A percentile compares a stretch with the other conserved stretches of the same genome.
Conservation (phyloP, 2,797 vertebrate genomes). For the Kryptolebias ocellatus region DNA sequence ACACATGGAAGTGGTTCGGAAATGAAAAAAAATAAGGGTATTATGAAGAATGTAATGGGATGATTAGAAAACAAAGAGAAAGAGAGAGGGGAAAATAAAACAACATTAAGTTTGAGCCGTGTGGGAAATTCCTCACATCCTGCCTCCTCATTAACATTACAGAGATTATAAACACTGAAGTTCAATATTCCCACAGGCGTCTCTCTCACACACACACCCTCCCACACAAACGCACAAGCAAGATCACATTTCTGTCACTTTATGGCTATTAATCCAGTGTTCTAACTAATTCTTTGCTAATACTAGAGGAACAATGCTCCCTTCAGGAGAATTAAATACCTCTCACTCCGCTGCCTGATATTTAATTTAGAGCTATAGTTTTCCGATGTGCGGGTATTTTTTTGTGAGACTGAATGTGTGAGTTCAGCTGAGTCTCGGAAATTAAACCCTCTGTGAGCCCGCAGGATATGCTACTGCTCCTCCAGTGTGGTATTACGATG, state of each 20-base stretch:
- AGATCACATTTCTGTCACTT: constrained; percentile 28
- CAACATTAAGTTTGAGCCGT: constrained; percentile 67
- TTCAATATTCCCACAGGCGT: constrained; percentile 67
- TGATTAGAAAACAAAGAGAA: not conserved
- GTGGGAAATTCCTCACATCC: constrained; percentile 75
- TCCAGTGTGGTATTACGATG: not conserved
- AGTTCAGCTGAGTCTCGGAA: constrained; percentile 15
- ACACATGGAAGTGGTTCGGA: constrained; percentile 19
- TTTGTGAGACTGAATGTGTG: constrained; percentile 3
- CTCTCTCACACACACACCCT: constrained; percentile 4
- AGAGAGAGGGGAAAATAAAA: constrained; percentile 27
- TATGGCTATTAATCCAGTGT: constrained; percentile 52
- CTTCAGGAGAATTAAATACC: constrained; percentile 39
- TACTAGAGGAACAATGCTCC: constrained; percentile 36
- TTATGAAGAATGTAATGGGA: constrained; percentile 21
- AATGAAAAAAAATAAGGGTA: constrained; percentile 21
- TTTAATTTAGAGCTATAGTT: constrained; percentile 43
- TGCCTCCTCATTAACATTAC: constrained; percentile 70
- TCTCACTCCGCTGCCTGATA: constrained; percentile 21
- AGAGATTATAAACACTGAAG: constrained; percentile 74
- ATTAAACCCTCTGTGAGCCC: constrained; percentile 21
- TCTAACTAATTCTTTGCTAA: constrained; percentile 63
- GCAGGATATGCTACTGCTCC: not conserved
- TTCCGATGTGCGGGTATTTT: constrained; percentile 24
- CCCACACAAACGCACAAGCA: constrained; percentile 16